Percentiles rank a stretch among this genome's conserved stretches.
These are phyloP conservation scores for Anas platyrhynchos DNA, from an alignment of 2,113 vertebrate genomes.

Conservation along the genomic window DNA sequence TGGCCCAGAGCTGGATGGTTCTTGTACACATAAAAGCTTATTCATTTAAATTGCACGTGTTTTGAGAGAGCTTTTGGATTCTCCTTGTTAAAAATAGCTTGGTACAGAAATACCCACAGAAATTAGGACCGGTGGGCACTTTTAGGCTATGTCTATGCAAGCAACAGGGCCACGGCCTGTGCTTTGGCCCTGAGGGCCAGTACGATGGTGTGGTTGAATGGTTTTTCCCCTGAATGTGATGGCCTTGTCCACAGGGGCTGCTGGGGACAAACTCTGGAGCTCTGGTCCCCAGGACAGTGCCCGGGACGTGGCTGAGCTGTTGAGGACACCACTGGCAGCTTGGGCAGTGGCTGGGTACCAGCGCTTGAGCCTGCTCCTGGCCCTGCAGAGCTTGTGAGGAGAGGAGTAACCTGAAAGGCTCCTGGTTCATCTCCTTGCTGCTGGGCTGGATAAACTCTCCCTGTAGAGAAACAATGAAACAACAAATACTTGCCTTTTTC, in stretches of 20 bases:
- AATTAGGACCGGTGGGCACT: background rate
- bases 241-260: background rate
- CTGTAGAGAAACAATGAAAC: background rate
- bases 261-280: background rate
- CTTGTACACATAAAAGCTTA: constrained; percentile 20
- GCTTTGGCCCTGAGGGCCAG: background rate
- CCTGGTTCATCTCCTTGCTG: background rate
- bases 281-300: background rate
- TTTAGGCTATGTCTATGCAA: background rate
- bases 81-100: constrained; percentile 29
- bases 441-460: background rate
- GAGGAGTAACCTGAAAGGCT: background rate
- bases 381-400: background rate
- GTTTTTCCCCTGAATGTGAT: background rate
- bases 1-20: constrained; percentile 30
- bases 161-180: background rate
- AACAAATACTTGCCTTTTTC: constrained; percentile 4
- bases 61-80: constrained; percentile 36
- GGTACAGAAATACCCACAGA: background rate
- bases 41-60: constrained; percentile 27
- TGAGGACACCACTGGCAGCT: background rate
- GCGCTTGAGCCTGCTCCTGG: background rate
- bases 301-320: background rate
- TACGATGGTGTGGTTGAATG: background rate
- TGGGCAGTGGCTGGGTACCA: background rate